Evolutionary conservation across 1,140 invertebrate genomes (phyloP).

Genomic region (Teleogryllus occipitalis): DNA sequence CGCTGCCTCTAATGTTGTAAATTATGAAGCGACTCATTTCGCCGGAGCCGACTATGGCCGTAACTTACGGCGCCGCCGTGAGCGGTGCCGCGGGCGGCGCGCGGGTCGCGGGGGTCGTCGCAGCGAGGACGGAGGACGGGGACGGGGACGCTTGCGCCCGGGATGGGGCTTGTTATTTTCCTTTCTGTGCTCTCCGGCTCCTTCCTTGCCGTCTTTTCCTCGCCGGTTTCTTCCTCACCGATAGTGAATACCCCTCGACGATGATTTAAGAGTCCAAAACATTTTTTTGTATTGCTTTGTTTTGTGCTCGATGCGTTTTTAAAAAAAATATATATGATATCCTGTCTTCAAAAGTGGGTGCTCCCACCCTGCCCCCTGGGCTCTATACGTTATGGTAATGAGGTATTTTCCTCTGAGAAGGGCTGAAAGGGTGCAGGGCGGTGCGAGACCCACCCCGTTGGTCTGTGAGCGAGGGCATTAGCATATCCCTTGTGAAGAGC

Average conservation of each 20-base stretch:
- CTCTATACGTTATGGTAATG: not conserved
- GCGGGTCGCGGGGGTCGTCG: not conserved
- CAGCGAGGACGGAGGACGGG: not conserved
- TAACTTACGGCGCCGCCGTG: not conserved
- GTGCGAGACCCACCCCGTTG: not conserved
- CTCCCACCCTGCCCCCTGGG: not conserved
- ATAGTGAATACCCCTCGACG: not conserved
- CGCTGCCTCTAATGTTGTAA: constrained; percentile 1
- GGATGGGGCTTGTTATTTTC: not conserved
- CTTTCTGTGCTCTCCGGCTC: not conserved
- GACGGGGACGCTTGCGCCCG: not conserved
- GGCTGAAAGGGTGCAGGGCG: not conserved
- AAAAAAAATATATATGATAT: not conserved
- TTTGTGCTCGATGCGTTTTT: not conserved
- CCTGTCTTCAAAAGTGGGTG: not conserved
- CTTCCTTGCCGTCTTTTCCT: not conserved
- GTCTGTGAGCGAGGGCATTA: not conserved
- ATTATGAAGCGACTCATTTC: constrained; percentile 4
- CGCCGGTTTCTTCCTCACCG: not conserved
- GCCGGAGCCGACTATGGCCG: not conserved
- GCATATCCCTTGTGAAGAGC: not conserved
- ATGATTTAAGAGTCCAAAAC: not conserved
- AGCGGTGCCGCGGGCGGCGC: too few relatives aligned
- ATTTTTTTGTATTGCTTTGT: not conserved
- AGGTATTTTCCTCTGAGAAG: not conserved